Conservation (phyloP, 35 echinoderm and acorn worm genomes). For the Heliocidaris tuberculata region DNA sequence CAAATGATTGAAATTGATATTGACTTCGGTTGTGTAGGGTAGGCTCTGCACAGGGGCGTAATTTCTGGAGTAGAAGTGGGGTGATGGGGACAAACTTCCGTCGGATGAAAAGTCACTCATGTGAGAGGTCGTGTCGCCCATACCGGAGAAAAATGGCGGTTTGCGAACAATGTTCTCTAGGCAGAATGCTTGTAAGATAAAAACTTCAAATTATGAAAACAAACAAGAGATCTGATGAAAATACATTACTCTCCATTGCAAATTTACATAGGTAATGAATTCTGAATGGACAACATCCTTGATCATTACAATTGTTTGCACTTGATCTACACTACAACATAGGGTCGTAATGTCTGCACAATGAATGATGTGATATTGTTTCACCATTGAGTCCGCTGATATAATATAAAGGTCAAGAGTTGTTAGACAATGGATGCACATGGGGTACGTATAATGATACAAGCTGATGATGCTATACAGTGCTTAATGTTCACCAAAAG, state of each 20-base stretch:
- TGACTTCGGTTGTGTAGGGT: slow-evolving; percentile 60
- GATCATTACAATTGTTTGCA: neutral
- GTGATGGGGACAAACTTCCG: slow-evolving; percentile 53
- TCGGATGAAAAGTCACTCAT: slow-evolving; percentile 58
- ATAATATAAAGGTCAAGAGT: neutral
- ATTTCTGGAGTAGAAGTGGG: slow-evolving; percentile 38
- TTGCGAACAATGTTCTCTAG: neutral
- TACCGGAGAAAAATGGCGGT: neutral
- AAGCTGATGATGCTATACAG: neutral
- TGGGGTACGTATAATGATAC: neutral
- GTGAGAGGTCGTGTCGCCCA: slow-evolving; percentile 67
- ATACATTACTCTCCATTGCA: neutral
- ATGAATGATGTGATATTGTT: neutral
- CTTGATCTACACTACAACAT: neutral
- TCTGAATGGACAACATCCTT: neutral
- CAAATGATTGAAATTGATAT: slow-evolving; percentile 57
- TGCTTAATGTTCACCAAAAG: neutral
- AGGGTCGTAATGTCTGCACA: neutral
- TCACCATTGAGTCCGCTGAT: neutral
- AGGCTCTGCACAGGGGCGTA: slow-evolving; percentile 47
- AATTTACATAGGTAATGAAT: neutral
- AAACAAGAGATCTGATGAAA: neutral
- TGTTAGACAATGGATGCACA: neutral
- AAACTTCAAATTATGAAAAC: neutral
- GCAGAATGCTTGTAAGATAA: slow-evolving; percentile 20